Evolutionary conservation across 2,113 vertebrate species (phyloP), one percentile per base, ranked within the genome.

Genomic region (Cariama cristata): DNA sequence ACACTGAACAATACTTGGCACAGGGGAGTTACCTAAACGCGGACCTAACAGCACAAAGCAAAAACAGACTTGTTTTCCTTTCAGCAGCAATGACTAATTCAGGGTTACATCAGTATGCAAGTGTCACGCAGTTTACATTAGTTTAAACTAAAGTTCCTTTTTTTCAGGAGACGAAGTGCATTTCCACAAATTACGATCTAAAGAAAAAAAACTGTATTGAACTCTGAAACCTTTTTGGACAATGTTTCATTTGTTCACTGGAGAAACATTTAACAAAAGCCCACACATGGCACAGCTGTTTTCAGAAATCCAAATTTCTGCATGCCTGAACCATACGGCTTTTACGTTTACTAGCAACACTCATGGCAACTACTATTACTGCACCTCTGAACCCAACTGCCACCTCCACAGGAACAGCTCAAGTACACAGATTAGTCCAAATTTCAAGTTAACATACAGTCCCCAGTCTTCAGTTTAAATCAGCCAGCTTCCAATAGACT

Each of bases 1-100:
- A 98, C 99, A 99, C 97, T 99, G 99, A 94, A 99, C 99, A 97
- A 99, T 99, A 98, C 99, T 99, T 66, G 99, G 99, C 96, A 99
- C 99, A 6, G 99, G 99, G 85, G 99, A 99, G 98, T 99, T 99
- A 97, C 99, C 99, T 97, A 99, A 98, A 79, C 99, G 99, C 94
- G 99, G 99, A 95, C 99, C 99, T 99, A 96, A 0, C 72, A 74
- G 90, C 81, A 98, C 52, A 98, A 90, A 97, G 84, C 79, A 91
- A 67, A 97, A 89, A 95, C 73, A 89, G 32, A 71, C 56, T 75
- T 94, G 90, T 96, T 97, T 93, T 94, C 81, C 93, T 96, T 83
- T 33, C 77, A 92, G 86, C 75, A 94, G 89, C 64, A 91, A 69
- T 84, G 88, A 92, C 88, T 93, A 84, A 85, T 38, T 6, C 12